Evolutionary conservation across 2,888 invertebrate genomes (phyloP).

Genomic region (Portevinia maculata): DNA sequence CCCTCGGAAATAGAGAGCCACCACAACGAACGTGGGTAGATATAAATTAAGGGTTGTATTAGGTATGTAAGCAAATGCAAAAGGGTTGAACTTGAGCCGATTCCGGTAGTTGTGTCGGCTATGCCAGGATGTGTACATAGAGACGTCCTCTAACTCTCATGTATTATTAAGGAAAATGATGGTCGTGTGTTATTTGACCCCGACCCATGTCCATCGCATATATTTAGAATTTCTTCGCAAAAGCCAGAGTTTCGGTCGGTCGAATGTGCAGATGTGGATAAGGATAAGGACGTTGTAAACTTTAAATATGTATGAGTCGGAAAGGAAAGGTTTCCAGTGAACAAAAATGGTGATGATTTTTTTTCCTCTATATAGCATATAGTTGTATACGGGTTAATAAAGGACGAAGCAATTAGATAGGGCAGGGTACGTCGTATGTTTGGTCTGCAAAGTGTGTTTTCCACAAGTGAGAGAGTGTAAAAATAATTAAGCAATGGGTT

Average conservation of each 20-base stretch:
- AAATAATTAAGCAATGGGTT: conserved; percentile 48
- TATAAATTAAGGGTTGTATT: conserved; percentile 74
- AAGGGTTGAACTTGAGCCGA: conserved; percentile 74
- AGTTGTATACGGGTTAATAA: conserved; percentile 55
- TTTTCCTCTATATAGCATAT: conserved; percentile 11
- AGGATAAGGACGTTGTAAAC: conserved; percentile 70
- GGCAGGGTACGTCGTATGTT: conserved; percentile 47
- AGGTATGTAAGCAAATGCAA: conserved; percentile 68
- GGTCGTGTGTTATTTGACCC: conserved; percentile 75
- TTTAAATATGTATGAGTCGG: conserved; percentile 69
- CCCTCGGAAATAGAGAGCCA: conserved; percentile 30
- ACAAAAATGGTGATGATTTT: conserved; percentile 58
- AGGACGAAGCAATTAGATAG: conserved; percentile 67
- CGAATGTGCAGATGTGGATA: conserved; percentile 73
- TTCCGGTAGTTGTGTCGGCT: conserved; percentile 37
- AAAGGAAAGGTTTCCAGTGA: conserved; percentile 48
- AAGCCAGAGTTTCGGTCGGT: conserved; percentile 61
- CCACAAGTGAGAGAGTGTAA: conserved; percentile 6
- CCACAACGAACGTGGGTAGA: conserved; percentile 68
- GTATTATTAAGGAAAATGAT: conserved; percentile 73
- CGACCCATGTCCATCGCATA: conserved; percentile 73
- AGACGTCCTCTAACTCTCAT: conserved; percentile 71
- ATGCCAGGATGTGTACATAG: conserved; percentile 48
- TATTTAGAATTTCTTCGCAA: conserved; percentile 46
- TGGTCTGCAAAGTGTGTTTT: conserved; percentile 39